Evolutionary conservation across 2,888 invertebrate species (phyloP).

Genomic region (Tinea semifulvella): DNA sequence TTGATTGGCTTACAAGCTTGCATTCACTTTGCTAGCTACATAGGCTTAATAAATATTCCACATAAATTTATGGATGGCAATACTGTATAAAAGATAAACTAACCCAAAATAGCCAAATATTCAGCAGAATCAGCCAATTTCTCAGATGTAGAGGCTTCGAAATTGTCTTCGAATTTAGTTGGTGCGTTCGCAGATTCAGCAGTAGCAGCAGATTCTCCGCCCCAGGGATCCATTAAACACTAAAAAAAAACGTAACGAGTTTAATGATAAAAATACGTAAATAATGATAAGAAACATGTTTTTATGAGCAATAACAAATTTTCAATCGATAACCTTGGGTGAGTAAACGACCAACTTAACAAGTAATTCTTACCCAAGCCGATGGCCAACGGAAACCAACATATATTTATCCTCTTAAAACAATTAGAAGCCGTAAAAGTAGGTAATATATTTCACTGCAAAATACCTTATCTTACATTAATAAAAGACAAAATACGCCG

Average conservation of each 20-base stretch:
- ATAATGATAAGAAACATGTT: slow-evolving; percentile 1
- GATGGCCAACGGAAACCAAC: not conserved
- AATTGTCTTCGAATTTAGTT: slow-evolving; percentile 27
- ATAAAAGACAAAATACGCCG: too few species aligned
- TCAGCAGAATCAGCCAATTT: slow-evolving; percentile 71
- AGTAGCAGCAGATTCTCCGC: slow-evolving; percentile 35
- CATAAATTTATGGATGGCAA: too few species aligned
- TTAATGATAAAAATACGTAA: too few species aligned
- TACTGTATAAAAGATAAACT: too few species aligned
- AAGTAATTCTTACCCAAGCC: not conserved
- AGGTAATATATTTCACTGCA: too few species aligned
- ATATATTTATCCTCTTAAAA: not conserved
- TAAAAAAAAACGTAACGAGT: slow-evolving; percentile 23
- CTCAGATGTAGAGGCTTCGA: slow-evolving; percentile 63
- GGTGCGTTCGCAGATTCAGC: slow-evolving; percentile 26
- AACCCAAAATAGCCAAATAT: slow-evolving; percentile 75
- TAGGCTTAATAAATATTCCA: too few species aligned
- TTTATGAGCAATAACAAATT: not conserved
- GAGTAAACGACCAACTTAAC: not conserved
- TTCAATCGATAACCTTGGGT: not conserved
- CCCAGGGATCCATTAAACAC: slow-evolving; percentile 65
- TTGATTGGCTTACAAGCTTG: too few species aligned
- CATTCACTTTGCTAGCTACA: too few species aligned
- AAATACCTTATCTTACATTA: too few species aligned
- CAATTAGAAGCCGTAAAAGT: not conserved